Conservation (phyloP, 2,888 invertebrate genomes). For the Bedellia somnulentella region DNA sequence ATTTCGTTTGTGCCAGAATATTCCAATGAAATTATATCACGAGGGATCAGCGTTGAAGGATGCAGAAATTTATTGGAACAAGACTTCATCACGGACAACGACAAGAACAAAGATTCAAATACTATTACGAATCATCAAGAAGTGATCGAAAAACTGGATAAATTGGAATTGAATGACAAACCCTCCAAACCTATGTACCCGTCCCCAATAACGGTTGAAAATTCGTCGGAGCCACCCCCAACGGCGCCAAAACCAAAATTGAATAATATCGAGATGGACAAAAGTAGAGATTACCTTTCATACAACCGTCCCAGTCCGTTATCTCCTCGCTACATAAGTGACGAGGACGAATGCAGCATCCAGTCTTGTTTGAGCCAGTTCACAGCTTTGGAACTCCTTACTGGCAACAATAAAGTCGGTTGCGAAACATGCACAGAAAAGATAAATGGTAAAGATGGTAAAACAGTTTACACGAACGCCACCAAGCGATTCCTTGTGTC, state of each 20-base stretch:
- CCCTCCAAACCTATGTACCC: slow-evolving; percentile 26
- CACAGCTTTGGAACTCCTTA: slow-evolving; percentile 86
- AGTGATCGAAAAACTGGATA: slow-evolving; percentile 22
- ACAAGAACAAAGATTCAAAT: slow-evolving; percentile 20
- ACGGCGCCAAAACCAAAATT: slow-evolving; percentile 24
- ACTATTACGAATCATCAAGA: slow-evolving; percentile 21
- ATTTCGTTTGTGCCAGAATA: slow-evolving; percentile 40
- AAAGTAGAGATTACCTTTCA: slow-evolving; percentile 27
- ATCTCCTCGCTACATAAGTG: slow-evolving; percentile 69
- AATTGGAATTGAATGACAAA: slow-evolving; percentile 32
- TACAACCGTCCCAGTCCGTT: slow-evolving; percentile 50
- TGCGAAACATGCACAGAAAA: slow-evolving; percentile 87
- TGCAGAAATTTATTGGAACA: slow-evolving; percentile 34
- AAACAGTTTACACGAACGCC: slow-evolving; percentile 78
- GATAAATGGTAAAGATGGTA: slow-evolving; percentile 68
- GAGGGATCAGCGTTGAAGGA: slow-evolving; percentile 42
- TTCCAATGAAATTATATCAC: slow-evolving; percentile 36
- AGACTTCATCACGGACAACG: slow-evolving; percentile 37
- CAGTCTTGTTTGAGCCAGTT: slow-evolving; percentile 91
- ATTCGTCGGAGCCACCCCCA: slow-evolving; percentile 13
- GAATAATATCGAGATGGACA: slow-evolving; percentile 29
- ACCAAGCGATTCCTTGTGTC: slow-evolving; percentile 86
- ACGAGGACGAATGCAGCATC: slow-evolving; percentile 80
- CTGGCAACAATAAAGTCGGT: slow-evolving; percentile 89
- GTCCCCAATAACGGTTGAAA: slow-evolving; percentile 6